A percentile compares a stretch with the other conserved stretches of the same genome.
Conservation (phyloP, 2,888 invertebrate genomes). For the Colletes collaris region DNA sequence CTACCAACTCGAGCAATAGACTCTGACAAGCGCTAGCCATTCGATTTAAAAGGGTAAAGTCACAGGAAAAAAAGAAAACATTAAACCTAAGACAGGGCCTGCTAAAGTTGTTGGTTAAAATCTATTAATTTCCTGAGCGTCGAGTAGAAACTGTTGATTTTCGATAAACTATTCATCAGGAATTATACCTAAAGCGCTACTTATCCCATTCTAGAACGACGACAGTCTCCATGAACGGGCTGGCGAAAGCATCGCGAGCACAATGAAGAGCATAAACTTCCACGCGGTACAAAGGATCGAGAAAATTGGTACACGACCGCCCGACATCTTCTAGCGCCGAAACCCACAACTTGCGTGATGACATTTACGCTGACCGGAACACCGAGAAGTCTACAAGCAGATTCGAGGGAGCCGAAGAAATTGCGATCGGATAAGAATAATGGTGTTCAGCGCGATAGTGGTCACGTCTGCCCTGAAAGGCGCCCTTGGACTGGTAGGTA, state of each 20-base stretch:
- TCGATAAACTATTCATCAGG: no score
- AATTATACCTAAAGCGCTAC: not conserved
- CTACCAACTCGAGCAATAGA: no score
- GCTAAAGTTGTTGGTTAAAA: no score
- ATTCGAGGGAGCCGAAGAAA: not conserved
- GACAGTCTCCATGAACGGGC: conserved; percentile 3
- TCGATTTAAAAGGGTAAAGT: no score
- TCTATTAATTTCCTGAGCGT: no score
- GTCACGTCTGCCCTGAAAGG: conserved; percentile 90
- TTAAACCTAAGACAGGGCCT: no score
- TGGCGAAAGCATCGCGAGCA: not conserved
- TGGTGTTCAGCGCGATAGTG: conserved; percentile 90
- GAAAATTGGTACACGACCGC: conserved; percentile 45
- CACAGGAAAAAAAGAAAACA: no score
- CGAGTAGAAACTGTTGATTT: no score
- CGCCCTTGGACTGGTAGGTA: conserved; percentile 90
- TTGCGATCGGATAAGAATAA: conserved; percentile 73
- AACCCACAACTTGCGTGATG: conserved; percentile 27
- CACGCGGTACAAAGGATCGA: conserved; percentile 22
- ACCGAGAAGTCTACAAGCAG: not conserved
- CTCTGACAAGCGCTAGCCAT: no score
- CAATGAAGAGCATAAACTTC: conserved; percentile 40
- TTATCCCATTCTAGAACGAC: conserved; percentile 19
- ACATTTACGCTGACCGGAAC: not conserved
- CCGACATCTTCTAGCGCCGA: conserved; percentile 29